These are phyloP conservation scores for Saturnia japonica DNA, from an alignment of 2,888 invertebrate genomes.

Conservation along the genomic window DNA sequence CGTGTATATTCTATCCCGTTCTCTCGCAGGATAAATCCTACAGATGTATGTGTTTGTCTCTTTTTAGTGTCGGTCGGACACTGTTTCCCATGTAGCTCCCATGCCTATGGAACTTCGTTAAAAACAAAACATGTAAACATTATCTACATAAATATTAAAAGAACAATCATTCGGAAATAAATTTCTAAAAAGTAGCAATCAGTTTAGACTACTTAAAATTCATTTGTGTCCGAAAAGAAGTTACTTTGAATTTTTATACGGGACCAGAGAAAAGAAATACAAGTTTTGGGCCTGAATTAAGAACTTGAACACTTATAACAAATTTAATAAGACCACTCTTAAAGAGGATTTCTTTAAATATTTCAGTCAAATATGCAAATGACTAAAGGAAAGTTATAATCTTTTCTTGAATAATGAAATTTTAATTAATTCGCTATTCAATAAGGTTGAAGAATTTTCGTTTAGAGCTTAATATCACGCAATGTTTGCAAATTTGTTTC, in stretches of 20 bases:
- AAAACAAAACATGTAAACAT: no score
- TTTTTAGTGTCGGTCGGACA: no score
- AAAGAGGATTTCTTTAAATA: constrained; percentile 66
- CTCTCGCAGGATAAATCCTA: no score
- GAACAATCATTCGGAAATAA: constrained; percentile 19
- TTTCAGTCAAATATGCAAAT: constrained; percentile 70
- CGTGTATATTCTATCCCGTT: no score
- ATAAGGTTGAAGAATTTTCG: constrained; percentile 46
- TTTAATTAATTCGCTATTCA: constrained; percentile 63
- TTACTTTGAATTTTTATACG: constrained; percentile 44
- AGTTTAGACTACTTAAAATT: constrained; percentile 52
- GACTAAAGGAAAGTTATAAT: constrained; percentile 67
- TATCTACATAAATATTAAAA: background rate
- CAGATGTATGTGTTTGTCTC: no score
- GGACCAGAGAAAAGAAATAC: constrained; percentile 51
- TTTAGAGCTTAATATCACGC: constrained; percentile 32
- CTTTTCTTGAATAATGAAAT: constrained; percentile 67
- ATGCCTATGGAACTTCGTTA: no score
- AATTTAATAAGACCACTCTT: constrained; percentile 66
- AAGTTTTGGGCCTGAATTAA: constrained; percentile 47
- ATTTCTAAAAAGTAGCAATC: constrained; percentile 48
- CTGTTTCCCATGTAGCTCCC: no score
- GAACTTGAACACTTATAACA: constrained; percentile 59
- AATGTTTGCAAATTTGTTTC: constrained; percentile 37
- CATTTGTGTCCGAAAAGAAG: constrained; percentile 53